A percentile compares a stretch with the other conserved stretches of the same genome.
These are phyloP conservation scores for Trogon melanurus DNA, from an alignment of 2,113 vertebrate genomes.

Conservation along the genomic window DNA sequence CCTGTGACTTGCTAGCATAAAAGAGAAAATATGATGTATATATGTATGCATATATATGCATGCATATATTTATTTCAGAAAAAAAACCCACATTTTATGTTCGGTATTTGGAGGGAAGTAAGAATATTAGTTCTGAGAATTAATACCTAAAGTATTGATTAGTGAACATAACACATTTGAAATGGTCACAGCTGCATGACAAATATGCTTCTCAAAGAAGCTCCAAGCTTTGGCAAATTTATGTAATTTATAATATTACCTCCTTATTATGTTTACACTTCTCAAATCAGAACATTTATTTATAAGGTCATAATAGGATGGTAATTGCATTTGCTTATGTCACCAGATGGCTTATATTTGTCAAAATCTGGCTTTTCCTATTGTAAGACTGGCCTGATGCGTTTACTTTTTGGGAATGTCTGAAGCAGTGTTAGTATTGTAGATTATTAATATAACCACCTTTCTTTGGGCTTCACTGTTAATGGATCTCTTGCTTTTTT, in stretches of 20 bases:
- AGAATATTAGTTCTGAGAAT: not conserved
- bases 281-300: slow-evolving; percentile 9
- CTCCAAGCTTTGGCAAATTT: not conserved
- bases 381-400: not conserved
- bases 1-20: not conserved
- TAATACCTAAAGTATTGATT: not conserved
- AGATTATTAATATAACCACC: not conserved
- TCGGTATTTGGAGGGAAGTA: not conserved
- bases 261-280: not conserved
- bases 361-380: not conserved
- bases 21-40: not conserved
- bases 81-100: not conserved
- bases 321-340: slow-evolving; percentile 6
- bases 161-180: not conserved
- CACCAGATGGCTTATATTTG: slow-evolving; percentile 15
- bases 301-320: slow-evolving; percentile 1
- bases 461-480: slow-evolving; percentile 22
- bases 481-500: slow-evolving; percentile 27
- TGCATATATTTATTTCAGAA: not conserved
- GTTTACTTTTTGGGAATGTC: not conserved
- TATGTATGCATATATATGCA: not conserved
- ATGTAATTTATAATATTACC: not conserved
- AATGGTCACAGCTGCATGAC: not conserved
- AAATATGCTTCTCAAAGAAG: not conserved
- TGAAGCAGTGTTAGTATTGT: not conserved